Conservation (phyloP, 2,797 vertebrate species). For the Cyprinodon diabolis region DNA sequence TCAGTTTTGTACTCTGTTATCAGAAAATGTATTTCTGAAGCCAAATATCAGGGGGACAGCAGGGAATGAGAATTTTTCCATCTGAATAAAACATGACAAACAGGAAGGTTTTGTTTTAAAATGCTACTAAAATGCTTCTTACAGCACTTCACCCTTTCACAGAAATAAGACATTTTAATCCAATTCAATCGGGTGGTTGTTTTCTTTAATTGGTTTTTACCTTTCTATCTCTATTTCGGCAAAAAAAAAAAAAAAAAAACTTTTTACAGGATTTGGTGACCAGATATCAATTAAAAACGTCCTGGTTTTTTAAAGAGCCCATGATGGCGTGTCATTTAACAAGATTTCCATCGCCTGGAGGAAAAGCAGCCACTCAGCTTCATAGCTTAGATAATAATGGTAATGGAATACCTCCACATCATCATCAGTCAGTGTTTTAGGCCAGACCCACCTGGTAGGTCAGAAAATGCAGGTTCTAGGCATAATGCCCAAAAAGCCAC, state of each 20-base stretch:
- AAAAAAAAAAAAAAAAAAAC: not conserved
- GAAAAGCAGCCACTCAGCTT: not conserved
- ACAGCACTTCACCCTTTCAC: not conserved
- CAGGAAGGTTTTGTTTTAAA: slow-evolving; percentile 5
- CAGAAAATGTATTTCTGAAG: slow-evolving; percentile 3
- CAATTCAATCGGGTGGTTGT: not conserved
- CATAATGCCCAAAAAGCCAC: no score
- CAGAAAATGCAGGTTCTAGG: no score
- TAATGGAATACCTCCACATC: no score
- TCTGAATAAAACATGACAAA: not conserved
- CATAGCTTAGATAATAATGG: not conserved
- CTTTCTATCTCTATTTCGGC: not conserved
- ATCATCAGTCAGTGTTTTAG: no score
- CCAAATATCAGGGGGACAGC: not conserved
- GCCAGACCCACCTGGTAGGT: no score
- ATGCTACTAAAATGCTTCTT: not conserved
- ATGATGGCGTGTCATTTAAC: no score
- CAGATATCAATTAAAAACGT: not conserved
- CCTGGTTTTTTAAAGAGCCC: not conserved
- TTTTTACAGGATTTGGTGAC: not conserved
- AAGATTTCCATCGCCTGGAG: not conserved
- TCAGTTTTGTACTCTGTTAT: slow-evolving; percentile 2
- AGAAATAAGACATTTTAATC: not conserved
- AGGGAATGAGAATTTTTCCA: slow-evolving; percentile 3
- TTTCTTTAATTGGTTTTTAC: not conserved